Base-by-base conservation (phyloP, 2,797 vertebrate species). In the Anguilla obscura region DNA sequence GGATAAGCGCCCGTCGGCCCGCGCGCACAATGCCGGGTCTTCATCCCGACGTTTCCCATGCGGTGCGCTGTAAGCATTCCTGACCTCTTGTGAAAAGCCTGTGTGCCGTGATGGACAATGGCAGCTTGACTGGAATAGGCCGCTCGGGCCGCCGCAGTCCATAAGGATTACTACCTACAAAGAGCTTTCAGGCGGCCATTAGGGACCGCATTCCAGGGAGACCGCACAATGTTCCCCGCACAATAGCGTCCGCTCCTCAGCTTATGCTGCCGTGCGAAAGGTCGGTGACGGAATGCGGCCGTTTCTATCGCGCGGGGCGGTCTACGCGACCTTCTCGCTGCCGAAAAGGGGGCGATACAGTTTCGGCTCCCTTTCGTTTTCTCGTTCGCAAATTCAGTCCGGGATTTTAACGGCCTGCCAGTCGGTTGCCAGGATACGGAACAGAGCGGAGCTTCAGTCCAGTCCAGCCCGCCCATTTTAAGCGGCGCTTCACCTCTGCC, bases 381-480 rank as follows among this genome's bases (percentile, higher is more conserved):
- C 45, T 54, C 1, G 45, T 56, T 56, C 85, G 50, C 58, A 85
- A 85, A 66, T 56, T 52, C 30, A 40, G 30, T 54, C 2, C 52
- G 16, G n/a, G 1, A 33, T 69, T 54, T 21, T 52, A 56, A 18
- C 1, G 21, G 60, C 33, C 24, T 30, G 48, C 63, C 87, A 3
- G 82, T 10, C 3, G 63, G 87, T 88, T 85, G 87, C 87, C 71
- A 33, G 48, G 87, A 88, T 84, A 88, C 87, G 45, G 50, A 86
- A 45, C 24, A 7, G 7, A 76, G 71, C 33, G 33, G 71, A 30
- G 0, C 74, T 76, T 76, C 86, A 54, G 48, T 52, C n/a, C 14
- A 50, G 66, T 8, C 27, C 27, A 33, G 24, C 16, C n/a, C 14
- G 66, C 30, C 63, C 8, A 12, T 27, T 27, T 54, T 54, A 84